Conservation (phyloP, 2,113 vertebrate species). For the Micromys minutus region DNA sequence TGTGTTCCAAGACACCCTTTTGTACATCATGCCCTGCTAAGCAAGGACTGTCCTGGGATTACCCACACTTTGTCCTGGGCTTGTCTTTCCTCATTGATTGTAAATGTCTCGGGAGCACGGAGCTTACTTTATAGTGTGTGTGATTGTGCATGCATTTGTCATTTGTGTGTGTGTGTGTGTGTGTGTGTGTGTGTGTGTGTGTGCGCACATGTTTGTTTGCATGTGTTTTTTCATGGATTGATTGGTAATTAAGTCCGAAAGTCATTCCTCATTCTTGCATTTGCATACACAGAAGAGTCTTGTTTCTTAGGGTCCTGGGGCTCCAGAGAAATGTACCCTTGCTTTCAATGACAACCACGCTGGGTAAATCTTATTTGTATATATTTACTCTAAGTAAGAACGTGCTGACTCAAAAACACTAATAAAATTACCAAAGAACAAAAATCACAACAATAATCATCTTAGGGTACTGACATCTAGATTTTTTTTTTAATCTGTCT, state of each 20-base stretch:
- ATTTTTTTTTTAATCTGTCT: background rate
- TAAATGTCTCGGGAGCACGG: background rate
- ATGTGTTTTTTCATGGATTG: background rate
- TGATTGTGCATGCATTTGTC: background rate
- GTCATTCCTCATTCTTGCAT: background rate
- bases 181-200: background rate
- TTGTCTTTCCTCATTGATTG: background rate
- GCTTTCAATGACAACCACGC: background rate
- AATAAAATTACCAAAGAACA: background rate
- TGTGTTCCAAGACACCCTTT: background rate
- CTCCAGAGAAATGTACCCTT: background rate
- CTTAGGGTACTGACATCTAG: background rate
- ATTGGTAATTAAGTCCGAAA: background rate
- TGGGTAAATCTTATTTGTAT: background rate
- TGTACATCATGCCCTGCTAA: background rate
- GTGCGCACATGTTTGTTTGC: background rate
- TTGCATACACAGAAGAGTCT: background rate
- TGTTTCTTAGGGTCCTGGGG: background rate
- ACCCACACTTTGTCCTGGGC: background rate
- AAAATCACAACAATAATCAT: background rate
- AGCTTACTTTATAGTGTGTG: background rate
- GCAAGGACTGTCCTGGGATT: background rate
- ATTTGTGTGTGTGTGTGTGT: background rate
- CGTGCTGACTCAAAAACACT: background rate
- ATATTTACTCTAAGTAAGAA: background rate